Evolutionary conservation across 2,797 vertebrate species (phyloP), one percentile per base, ranked within the genome.

Genomic region (Anableps anableps): DNA sequence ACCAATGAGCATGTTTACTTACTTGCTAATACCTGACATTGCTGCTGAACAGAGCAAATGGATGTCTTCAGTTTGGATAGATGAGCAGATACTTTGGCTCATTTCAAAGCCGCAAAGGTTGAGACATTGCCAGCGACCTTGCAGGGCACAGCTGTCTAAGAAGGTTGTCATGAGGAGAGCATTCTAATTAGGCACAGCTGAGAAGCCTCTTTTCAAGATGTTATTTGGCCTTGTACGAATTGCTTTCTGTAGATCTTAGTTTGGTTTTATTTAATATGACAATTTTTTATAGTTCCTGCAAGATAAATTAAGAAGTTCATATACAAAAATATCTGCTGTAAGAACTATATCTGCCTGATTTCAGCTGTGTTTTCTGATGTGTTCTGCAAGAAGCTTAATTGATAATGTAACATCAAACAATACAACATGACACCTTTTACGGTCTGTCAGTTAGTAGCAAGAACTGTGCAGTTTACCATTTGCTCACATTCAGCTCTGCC

Each of bases 121-220:
- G 10, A 80, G 26, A 62, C 79, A 66, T 79, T 78, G 76, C 80
- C 47, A 76, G 14, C 83, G 80, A 87, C 76, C 81, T 77, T 53
- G 53, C 76, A 78, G 78, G 78, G 80, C 68, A 55, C 83, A 83
- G 79, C 87, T 88, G 82, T 85, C 78, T 79, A 60, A 82, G 80
- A 60, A 79, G 76, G 74, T 71, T 80, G 70, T 83, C 77, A 74
- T 89, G 73, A 80, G 0, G 6, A 76, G 55, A 83, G 81, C 68
- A 73, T 80, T 77, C 85, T 90, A 80, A 91, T 82, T 73, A 83
- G 84, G 64, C 77, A 53, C 82, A 82, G 76, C 81, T 86, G 71
- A 82, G 82, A 51, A 48, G 13, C 77, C 43, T 74, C 75, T 81
- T 81, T 36, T 4, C 29, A 51, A 85, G 76, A 75, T 71, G 34